Percentiles rank a stretch among this genome's conserved stretches.
phyloP scores from a whole-genome alignment of 2,113 vertebrate genomes.

The Macquaria australasica region DNA sequence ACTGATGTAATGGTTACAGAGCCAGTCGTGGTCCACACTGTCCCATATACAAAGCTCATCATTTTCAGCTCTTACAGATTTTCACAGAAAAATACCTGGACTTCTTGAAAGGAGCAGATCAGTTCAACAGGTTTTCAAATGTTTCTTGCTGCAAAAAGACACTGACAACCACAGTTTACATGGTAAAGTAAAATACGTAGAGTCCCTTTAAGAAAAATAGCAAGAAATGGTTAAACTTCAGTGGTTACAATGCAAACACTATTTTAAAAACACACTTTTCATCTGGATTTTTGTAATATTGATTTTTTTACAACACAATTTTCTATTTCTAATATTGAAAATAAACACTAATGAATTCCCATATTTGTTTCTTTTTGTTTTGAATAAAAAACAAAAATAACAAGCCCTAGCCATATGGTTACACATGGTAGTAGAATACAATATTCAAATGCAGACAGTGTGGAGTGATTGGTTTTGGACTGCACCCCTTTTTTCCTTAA shows the following conservation, averaged over 20 bases:
- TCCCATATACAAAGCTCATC: constrained; percentile 8
- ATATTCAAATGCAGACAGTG: not conserved
- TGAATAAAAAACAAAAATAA: not conserved
- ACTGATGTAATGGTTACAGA: constrained; percentile 73
- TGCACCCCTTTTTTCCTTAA: not conserved
- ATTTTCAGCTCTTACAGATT: not conserved
- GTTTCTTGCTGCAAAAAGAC: not conserved
- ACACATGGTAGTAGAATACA: too few species aligned
- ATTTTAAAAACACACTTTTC: too few species aligned
- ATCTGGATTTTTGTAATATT: too few species aligned
- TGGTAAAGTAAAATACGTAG: not conserved
- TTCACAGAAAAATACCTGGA: constrained; percentile 9
- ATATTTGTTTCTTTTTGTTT: not conserved
- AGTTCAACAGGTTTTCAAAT: not conserved
- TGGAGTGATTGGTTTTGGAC: not conserved
- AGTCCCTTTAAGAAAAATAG: not conserved
- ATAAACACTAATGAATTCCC: not conserved
- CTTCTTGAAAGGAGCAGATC: not conserved
- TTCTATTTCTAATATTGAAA: not conserved
- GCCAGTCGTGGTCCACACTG: not conserved
- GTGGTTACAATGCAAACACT: not conserved
- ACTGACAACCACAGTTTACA: not conserved
- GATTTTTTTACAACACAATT: not conserved
- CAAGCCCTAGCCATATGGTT: not conserved
- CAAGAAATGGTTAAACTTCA: not conserved